Evolutionary conservation across 2,113 vertebrate species (phyloP).

Genomic region (Bostrychus sinensis): DNA sequence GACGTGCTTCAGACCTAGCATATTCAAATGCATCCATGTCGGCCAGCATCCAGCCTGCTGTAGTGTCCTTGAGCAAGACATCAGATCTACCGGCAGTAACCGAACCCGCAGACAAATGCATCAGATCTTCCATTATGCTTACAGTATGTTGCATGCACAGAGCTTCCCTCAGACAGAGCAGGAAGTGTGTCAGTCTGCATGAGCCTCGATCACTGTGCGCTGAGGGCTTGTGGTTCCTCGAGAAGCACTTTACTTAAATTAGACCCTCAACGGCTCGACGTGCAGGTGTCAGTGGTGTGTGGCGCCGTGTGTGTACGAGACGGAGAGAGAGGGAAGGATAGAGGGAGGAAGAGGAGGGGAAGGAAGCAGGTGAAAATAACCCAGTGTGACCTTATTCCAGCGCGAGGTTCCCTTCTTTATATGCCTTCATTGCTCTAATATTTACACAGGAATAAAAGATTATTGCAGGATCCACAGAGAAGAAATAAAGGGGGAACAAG

Average conservation of each 20-base stretch:
- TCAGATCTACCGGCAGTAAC: constrained; percentile 22
- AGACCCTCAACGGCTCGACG: constrained; percentile 73
- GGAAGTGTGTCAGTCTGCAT: constrained; percentile 50
- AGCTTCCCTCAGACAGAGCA: constrained; percentile 43
- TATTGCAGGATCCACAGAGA: constrained; percentile 57
- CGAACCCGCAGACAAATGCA: constrained; percentile 42
- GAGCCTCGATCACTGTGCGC: constrained; percentile 66
- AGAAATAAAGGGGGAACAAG: constrained; percentile 48
- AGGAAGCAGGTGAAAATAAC: constrained; percentile 65
- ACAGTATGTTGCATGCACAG: constrained; percentile 53
- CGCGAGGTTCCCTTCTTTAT: constrained; percentile 54
- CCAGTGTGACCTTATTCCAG: constrained; percentile 67
- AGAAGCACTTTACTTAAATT: constrained; percentile 80
- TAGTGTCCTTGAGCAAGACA: constrained; percentile 60
- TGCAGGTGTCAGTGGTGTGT: constrained; percentile 68
- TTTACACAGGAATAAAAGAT: constrained; percentile 72
- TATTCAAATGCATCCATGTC: constrained; percentile 43
- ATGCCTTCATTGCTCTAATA: constrained; percentile 65
- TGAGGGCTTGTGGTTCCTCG: constrained; percentile 73
- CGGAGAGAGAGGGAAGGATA: constrained; percentile 18
- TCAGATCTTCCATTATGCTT: constrained; percentile 64
- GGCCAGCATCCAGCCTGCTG: constrained; percentile 30
- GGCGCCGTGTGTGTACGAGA: constrained; percentile 31
- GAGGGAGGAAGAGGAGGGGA: constrained; percentile 7
- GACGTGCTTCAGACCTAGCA: constrained; percentile 12